A percentile compares a stretch with the other conserved stretches of the same genome.
Conservation (phyloP, 2,797 vertebrate species). For the Urocyon cinereoargenteus region DNA sequence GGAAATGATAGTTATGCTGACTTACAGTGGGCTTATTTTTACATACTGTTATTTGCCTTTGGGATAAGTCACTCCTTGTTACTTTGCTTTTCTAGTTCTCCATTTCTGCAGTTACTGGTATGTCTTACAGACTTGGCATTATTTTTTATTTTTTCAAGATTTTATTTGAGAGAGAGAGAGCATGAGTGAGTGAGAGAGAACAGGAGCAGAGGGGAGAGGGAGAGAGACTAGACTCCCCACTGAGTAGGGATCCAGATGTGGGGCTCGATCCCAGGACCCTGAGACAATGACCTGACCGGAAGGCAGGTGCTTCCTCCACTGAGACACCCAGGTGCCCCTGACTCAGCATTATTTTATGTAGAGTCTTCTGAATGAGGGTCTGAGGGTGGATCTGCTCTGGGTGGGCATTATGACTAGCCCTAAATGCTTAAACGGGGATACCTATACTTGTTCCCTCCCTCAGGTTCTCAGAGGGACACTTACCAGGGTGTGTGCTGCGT, state of each 20-base stretch:
- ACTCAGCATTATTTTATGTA: background rate
- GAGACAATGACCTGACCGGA: no score
- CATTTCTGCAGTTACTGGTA: background rate
- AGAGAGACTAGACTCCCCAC: no score
- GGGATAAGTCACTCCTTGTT: background rate
- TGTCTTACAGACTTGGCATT: background rate
- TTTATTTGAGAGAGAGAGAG: no score
- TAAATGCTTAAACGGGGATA: no score
- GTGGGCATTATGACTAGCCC: background rate
- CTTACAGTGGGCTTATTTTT: background rate
- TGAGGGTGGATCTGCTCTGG: background rate
- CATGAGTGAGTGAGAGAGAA: no score
- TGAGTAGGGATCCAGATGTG: no score
- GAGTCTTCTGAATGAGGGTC: background rate
- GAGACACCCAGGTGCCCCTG: no score
- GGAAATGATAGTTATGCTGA: background rate
- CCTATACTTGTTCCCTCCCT: rapidly evolving
- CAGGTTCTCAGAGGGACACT: background rate
- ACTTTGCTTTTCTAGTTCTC: background rate
- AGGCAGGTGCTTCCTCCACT: no score
- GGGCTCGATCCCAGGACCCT: no score
- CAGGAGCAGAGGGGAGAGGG: no score
- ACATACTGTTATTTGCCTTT: background rate
- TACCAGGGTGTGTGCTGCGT: background rate
- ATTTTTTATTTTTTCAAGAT: background rate